Evolutionary conservation across 2,113 vertebrate species (phyloP), one percentile per base, ranked within the genome.

Genomic region (Mastomys natalensis): DNA sequence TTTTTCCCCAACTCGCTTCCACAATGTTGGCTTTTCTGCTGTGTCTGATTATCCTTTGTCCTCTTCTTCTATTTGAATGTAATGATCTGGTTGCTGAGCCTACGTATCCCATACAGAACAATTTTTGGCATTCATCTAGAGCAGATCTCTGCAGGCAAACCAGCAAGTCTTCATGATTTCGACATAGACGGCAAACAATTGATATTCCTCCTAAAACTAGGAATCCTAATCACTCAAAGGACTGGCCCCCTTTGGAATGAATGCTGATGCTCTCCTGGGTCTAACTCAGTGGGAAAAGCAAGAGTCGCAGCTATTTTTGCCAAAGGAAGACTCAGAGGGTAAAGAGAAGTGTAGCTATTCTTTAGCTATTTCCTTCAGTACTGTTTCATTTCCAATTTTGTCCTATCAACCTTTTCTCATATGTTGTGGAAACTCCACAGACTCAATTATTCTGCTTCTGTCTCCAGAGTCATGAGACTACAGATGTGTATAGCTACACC

Each of bases 291-390:
- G 77, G 58, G 58, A 66, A 76, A 2, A 29, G 34, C 0, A 37
- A 13, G 9, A 48, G 13, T n/a, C 7, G 34, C 31, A 78, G 43
- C 7, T 6, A 21, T 24, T 22, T 0, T 1, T 64, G 26, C 9
- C 37, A 81, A 45, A 91, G 53, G 53, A 29, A 34, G 19, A 1
- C 12, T 26, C 5, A 11, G 45, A 58, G 13, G 13, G 53, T 40
- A 22, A 29, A 48, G 29, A 88, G 4, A 10, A 5, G 17, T 12
- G 2, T 0, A 84, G 11, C 4, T 53, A 0, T 16, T 53, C 31
- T n/a, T 73, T 45, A n/a, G 11, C 58, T 24, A 21, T 37, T 51
- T 72, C 4, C 53, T 12, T 53, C 2, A 22, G 45, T 88, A 34
- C 29, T 68, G 5, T 84, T 77, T 24, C 53, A 21, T 19, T 72